Conservation (phyloP, 2,113 vertebrate species). For the Datnioides undecimradiatus region DNA sequence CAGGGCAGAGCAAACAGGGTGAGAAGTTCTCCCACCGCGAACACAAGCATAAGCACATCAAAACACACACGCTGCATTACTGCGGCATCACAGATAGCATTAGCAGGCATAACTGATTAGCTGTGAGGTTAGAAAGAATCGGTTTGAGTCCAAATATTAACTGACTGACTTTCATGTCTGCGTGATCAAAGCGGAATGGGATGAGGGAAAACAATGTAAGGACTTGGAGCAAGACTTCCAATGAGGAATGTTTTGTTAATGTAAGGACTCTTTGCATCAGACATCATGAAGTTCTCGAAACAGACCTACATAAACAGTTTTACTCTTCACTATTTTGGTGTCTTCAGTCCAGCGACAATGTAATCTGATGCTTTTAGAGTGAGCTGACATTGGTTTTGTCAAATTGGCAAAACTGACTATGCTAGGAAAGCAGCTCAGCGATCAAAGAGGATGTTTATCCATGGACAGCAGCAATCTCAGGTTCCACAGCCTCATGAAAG, state of each 20-base stretch:
- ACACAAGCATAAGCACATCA: constrained; percentile 6
- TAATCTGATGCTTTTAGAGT: neutral
- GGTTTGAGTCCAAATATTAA: neutral
- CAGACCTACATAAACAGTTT: neutral
- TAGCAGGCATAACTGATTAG: constrained; percentile 33
- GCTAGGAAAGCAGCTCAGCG: neutral
- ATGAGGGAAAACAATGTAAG: constrained; percentile 2
- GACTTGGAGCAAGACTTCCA: neutral
- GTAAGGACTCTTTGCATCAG: neutral
- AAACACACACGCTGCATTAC: constrained; percentile 2
- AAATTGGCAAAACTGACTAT: neutral
- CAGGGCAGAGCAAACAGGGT: constrained; percentile 49
- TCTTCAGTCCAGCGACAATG: neutral
- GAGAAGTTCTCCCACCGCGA: constrained; percentile 25
- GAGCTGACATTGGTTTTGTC: neutral
- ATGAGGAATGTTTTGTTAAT: neutral
- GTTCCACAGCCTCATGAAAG: neutral
- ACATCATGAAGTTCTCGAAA: neutral
- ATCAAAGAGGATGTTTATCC: neutral
- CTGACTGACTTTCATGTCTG: neutral
- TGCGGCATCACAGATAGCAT: constrained; percentile 11
- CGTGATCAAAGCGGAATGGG: neutral
- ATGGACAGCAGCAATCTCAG: neutral
- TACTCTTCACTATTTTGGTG: neutral
- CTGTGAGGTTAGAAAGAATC: constrained; percentile 9